These are phyloP conservation scores for Macrosoma leucophasiata DNA, from an alignment of 2,888 invertebrate species.

Conservation along the genomic window DNA sequence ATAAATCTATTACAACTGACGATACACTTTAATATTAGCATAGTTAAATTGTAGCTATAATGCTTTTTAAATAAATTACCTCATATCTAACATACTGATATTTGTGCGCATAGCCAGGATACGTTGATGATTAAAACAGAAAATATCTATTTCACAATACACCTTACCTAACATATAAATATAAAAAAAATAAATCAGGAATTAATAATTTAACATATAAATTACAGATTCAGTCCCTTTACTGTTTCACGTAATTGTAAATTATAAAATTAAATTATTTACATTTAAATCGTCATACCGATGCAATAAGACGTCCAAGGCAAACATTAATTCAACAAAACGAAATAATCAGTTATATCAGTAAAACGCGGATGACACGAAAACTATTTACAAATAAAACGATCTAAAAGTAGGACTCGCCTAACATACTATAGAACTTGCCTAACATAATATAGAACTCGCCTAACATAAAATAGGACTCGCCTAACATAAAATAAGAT, in stretches of 20 bases:
- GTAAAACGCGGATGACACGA: too few species aligned
- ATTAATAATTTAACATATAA: slow-evolving; percentile 39
- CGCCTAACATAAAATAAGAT: slow-evolving; percentile 7
- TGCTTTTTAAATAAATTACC: too few species aligned
- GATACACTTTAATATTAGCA: too few species aligned
- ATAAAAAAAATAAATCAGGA: slow-evolving; percentile 23
- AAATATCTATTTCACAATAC: slow-evolving; percentile 14
- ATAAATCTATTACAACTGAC: not conserved
- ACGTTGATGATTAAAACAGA: not conserved
- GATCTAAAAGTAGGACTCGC: slow-evolving; percentile 13
- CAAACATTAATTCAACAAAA: slow-evolving; percentile 22
- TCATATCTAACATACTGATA: slow-evolving; percentile 19
- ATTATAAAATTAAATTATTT: slow-evolving; percentile 32
- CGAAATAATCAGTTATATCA: slow-evolving; percentile 22
- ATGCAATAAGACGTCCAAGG: slow-evolving; percentile 16
- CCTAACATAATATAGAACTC: slow-evolving; percentile 8
- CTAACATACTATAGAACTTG: slow-evolving; percentile 6
- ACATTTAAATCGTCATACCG: slow-evolving; percentile 16
- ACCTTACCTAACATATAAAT: slow-evolving; percentile 21
- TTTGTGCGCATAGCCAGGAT: slow-evolving; percentile 31
- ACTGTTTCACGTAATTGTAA: slow-evolving; percentile 37
- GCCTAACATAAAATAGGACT: slow-evolving; percentile 9
- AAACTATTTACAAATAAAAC: slow-evolving; percentile 27
- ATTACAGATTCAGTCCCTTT: slow-evolving; percentile 47
- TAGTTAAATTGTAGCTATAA: too few species aligned